A percentile compares a stretch with the other conserved stretches of the same genome.
These are phyloP conservation scores for Gryllus longicercus DNA, from an alignment of 2,888 invertebrate species.

Conservation along the genomic window DNA sequence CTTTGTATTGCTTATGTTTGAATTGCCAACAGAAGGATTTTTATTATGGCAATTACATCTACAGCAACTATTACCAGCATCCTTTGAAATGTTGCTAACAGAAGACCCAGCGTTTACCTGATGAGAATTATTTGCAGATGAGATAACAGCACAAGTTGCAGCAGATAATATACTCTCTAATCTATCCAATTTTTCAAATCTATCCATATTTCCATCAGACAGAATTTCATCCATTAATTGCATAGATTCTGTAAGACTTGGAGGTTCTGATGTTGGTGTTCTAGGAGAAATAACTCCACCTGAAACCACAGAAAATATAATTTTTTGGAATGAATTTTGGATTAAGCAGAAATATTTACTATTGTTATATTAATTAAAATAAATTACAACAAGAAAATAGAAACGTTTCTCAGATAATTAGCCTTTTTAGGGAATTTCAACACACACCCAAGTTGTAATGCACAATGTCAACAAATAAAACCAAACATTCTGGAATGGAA, in stretches of 20 bases:
- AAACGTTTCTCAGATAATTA: too few species aligned
- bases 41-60: conserved; percentile 35
- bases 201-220: conserved; percentile 77
- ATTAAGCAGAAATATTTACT: too few species aligned
- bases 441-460: too few species aligned
- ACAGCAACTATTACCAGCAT: conserved; percentile 31
- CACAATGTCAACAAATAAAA: too few species aligned
- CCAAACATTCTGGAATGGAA: too few species aligned
- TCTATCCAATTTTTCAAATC: conserved; percentile 80
- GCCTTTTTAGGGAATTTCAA: too few species aligned
- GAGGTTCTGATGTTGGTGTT: conserved; percentile 50
- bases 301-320: conserved; percentile 18
- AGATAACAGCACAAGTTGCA: conserved; percentile 63
- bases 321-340: too few species aligned
- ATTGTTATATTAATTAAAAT: too few species aligned
- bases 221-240: conserved; percentile 82
- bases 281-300: conserved; percentile 33
- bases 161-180: conserved; percentile 81
- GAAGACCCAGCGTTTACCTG: neutral
- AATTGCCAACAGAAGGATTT: neutral
- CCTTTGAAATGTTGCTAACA: neutral
- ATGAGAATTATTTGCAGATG: conserved; percentile 60
- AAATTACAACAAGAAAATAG: too few species aligned
- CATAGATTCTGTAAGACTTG: conserved; percentile 84
- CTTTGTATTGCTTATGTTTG: neutral